Evolutionary conservation across 1,140 invertebrate genomes (phyloP), one percentile per base, ranked within the genome.

Genomic region (Drepana arcuata): DNA sequence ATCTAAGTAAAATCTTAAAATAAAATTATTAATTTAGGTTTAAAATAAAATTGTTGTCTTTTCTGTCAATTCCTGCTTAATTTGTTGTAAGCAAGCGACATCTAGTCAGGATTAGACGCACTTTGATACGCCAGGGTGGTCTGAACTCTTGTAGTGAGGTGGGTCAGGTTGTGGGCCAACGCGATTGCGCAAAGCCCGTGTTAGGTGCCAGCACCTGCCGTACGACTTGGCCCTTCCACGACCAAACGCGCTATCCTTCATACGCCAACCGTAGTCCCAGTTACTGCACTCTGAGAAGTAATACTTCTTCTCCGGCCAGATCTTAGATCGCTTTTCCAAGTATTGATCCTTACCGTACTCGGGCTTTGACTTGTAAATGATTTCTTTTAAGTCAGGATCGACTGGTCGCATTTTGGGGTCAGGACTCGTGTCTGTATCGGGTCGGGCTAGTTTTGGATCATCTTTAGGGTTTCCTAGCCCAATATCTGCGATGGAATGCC

Each of bases 341-440:
- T 78, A 78, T 10, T 45, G 38, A 0, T 30, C 27, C 26, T 47
- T 64, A 1, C 69, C 69, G 28, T 49, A 67, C 7, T 67, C 57
- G 1, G 70, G 68, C 41, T 62, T 59, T 1, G 57, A 35, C 53
- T 78, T 71, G 26, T 69, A 65, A 21, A 78, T 47, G 9, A 74
- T 41, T 40, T 54, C 24, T 9, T 16, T 57, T 4, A 60, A 6
- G 36, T 67, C 26, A 4, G 52, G 46, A 25, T 64, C 59, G 23
- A 78, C 48, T 5, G 70, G 68, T 2, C 66, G 54, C 73, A 78
- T 74, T 11, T 62, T 40, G 1, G 68, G 73, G 23, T 71, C 70
- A 7, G 9, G 14, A n/a, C 48, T 42, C 0, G 58, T 34, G 30
- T 67, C 61, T 2, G 43, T 42, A 31, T 61, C 43, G 7, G 65